These are phyloP conservation scores for Tethea ocularis DNA, from an alignment of 2,888 invertebrate species.

Conservation along the genomic window DNA sequence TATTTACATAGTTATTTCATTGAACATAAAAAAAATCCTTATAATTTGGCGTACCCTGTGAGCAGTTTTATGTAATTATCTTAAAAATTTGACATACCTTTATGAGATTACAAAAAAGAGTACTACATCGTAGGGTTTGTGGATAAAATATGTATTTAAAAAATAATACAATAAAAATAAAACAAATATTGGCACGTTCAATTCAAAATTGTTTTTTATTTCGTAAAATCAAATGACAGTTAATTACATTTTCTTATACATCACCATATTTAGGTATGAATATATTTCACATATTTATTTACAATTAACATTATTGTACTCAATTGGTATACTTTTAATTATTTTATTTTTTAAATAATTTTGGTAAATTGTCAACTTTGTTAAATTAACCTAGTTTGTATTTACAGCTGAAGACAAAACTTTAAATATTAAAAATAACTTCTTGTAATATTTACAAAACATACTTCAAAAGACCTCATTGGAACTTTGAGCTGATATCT, in stretches of 20 bases:
- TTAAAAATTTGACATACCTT: too few species aligned
- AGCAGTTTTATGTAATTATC: too few species aligned
- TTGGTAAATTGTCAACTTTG: background rate
- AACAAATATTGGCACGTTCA: conserved; percentile 77
- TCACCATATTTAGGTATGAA: conserved; percentile 47
- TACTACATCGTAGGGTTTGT: too few species aligned
- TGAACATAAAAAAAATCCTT: too few species aligned
- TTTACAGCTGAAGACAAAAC: conserved; percentile 30
- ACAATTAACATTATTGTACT: conserved; percentile 80
- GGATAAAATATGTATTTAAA: conserved; percentile 3
- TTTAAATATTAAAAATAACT: too few species aligned
- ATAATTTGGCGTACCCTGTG: too few species aligned
- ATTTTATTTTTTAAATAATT: conserved; percentile 27
- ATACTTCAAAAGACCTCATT: background rate
- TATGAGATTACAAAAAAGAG: too few species aligned
- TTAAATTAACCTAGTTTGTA: background rate
- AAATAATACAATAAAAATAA: conserved; percentile 71
- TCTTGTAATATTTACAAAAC: too few species aligned
- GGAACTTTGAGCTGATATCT: too few species aligned
- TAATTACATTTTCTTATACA: conserved; percentile 64
- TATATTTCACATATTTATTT: conserved; percentile 74
- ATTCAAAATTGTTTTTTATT: conserved; percentile 79
- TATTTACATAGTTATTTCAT: too few species aligned
- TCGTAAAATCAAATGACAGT: conserved; percentile 66
- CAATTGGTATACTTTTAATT: conserved; percentile 72